A percentile compares a stretch with the other conserved stretches of the same genome.
phyloP scores from a whole-genome alignment of 2,113 vertebrate genomes.

The Eonycteris spelaea region DNA sequence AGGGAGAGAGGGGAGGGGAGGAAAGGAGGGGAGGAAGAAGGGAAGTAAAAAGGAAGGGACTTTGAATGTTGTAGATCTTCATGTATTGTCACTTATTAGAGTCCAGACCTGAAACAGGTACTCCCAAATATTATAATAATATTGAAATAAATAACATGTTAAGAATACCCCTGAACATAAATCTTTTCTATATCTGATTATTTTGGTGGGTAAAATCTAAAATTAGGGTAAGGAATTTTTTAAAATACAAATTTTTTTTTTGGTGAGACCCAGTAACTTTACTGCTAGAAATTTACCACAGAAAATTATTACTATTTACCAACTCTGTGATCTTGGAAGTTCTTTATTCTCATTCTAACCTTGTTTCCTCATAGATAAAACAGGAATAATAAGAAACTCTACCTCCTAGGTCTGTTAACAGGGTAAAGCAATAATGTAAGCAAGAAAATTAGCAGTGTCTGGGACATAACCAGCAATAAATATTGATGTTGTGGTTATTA shows the following conservation, averaged over 20 bases:
- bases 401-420: not conserved
- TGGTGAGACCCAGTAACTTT: not conserved
- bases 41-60: not conserved
- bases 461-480: not conserved
- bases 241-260: not conserved
- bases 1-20: no score
- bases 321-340: not conserved
- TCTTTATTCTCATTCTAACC: not conserved
- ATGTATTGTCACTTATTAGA: not conserved
- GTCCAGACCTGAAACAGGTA: not conserved
- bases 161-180: not conserved
- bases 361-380: not conserved
- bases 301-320: not conserved
- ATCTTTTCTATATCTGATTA: not conserved
- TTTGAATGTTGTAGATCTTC: not conserved
- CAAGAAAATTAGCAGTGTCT: not conserved
- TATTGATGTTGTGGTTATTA: not conserved
- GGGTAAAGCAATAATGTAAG: not conserved
- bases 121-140: not conserved
- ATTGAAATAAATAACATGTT: not conserved
- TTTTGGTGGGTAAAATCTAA: not conserved
- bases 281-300: not conserved
- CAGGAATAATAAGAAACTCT: not conserved
- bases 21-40: not conserved
- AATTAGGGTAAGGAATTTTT: not conserved